Base-by-base conservation (phyloP, 2,113 vertebrate species). In the Stictonetta naevosa region DNA sequence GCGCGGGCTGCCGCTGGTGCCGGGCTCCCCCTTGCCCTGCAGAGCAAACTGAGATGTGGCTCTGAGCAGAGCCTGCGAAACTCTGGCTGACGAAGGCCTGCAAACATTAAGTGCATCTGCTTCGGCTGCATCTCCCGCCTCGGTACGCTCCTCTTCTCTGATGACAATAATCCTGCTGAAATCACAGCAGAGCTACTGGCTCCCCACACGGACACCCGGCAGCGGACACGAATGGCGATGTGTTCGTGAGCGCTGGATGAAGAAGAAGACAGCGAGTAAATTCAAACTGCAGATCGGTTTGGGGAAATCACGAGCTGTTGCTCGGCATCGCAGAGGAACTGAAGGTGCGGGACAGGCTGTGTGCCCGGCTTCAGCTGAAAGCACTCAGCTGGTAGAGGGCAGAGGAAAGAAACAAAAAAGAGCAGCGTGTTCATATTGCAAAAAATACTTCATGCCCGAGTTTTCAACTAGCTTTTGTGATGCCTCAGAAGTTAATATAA, bases 1-100 rank as follows among this genome's bases (percentile, higher is more conserved):
- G 6, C 4, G 18, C 46, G 26, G 38, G 40, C 1, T 1, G 66
- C 1, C 1, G n/a, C 0, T 4, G 29, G 23, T 23, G 67, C 56
- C 0, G 0, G 8, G 46, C 14, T 73, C 13, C 48, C 60, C 52
- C 4, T 50, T 18, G 67, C 14, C 34, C 36, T 2, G 22, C 48
- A 22, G 31, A 46, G 33, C 66, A 72, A 56, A 62, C 21, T 29
- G 40, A 17, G 8, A 23, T 1, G 7, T 2, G 40, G n/a, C 48
- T 63, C 56, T 26, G 33, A 52, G 67, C 42, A 23, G 29, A 69
- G 63, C 63, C 21, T 19, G 56, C 48, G 29, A 71, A 83, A 59
- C 33, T 3, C 31, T 0, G 2, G 36, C 33, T 10, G 28, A 2
- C 10, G 6, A n/a, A 55, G 79, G 36, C 28, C 60, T 14, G 60